Evolutionary conservation across 2,888 invertebrate species (phyloP), one percentile per base, ranked within the genome.

Genomic region (Glyphotaelius pellucidus): DNA sequence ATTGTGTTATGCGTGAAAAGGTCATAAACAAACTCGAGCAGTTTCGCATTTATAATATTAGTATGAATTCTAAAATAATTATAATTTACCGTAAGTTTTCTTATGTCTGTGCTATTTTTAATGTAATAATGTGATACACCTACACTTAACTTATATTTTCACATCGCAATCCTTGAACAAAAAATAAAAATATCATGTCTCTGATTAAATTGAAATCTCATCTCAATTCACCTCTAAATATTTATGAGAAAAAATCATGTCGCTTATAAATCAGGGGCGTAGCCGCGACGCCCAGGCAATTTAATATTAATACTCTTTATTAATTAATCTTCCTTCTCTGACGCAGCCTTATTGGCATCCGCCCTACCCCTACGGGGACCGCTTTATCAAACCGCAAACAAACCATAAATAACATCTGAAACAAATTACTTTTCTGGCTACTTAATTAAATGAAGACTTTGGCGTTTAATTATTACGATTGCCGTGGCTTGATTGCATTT

Each of bases 231-330:
- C 35, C 83, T 35, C 2, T 83, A 83, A 83, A 83, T 83, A 83
- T 83, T 35, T 83, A 83, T 83, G 83, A 83, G 38, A 83, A 42
- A 87, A 52, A 88, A 88, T 52, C 90, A 90, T 90, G 90, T 90
- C 85, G 85, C 90, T 86, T 90, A 90, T 92, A 92, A 92, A 92
- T 90, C 91, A 91, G 89, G 52, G 89, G 84, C 88, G 90, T 81
- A 83, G 83, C 90, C 38, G 42, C n/a, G 42, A 31, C 90, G 84
- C 90, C 90, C 90, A 90, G 67, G 85, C 85, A 90, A 90, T 90
- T 88, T 88, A 47, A 67, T 19, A 88, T 88, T 88, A 52, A 88
- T 91, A 91, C 83, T 89, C n/a, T 89, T 91, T 91, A 87, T 89
- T 89, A 89, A 89, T 91, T 84, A 89, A 91, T 83, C 85, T 67